A percentile compares a stretch with the other conserved stretches of the same genome.
Conservation (phyloP, 2,797 vertebrate species). For the Brachyalestes nurse region DNA sequence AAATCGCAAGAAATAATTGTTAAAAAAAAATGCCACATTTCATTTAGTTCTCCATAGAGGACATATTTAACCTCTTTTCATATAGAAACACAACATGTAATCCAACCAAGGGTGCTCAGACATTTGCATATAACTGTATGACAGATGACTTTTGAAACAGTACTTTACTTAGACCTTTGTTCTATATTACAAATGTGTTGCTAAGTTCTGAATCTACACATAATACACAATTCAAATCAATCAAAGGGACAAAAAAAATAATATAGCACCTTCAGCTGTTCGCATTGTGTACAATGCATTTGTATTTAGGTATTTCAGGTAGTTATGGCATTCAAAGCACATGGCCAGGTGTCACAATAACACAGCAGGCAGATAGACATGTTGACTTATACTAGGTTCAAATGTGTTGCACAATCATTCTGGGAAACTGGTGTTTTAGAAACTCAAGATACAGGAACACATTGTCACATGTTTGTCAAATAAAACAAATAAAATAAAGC, state of each 20-base stretch:
- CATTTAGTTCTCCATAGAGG: no score
- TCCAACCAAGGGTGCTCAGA: neutral
- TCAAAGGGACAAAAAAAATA: no score
- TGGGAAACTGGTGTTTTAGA: neutral
- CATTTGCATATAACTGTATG: neutral
- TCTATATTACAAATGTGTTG: no score
- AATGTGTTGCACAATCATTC: neutral
- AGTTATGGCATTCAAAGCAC: neutral
- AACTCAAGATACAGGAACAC: neutral
- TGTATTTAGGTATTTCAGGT: neutral
- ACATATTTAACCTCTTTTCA: no score
- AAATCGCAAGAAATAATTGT: no score
- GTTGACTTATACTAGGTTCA: neutral
- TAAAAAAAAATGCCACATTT: no score
- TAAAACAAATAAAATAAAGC: neutral
- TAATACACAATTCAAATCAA: no score
- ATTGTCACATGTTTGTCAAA: neutral
- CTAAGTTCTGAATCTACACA: no score
- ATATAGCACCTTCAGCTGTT: no score
- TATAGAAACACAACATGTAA: no score
- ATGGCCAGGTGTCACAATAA: neutral
- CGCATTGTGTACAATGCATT: no score
- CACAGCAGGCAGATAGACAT: neutral
- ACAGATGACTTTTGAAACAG: neutral
- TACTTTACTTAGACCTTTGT: neutral